phyloP scores from a whole-genome alignment of 2,888 invertebrate species.

The Chalcosyrphus nemorum region DNA sequence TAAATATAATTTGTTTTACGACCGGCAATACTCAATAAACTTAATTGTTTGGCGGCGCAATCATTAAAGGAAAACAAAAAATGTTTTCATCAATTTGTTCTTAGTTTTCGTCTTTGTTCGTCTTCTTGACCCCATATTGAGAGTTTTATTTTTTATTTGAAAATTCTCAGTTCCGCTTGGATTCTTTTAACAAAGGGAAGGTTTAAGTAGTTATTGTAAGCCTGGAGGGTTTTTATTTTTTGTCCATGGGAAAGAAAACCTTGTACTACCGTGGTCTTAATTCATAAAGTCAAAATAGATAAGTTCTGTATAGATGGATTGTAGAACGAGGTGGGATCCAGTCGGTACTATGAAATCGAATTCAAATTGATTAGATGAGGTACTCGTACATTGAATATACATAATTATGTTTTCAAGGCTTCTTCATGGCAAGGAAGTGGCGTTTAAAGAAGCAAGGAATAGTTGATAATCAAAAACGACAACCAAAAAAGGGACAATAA shows the following conservation, averaged over 20 bases:
- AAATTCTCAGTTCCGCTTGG: not conserved
- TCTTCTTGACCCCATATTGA: slow-evolving; percentile 6
- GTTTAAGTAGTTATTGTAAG: not conserved
- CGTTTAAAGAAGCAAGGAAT: no score
- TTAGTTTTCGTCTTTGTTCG: slow-evolving; percentile 15
- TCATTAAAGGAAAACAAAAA: slow-evolving; percentile 26
- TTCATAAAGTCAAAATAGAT: no score
- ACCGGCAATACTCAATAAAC: slow-evolving; percentile 53
- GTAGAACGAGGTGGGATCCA: no score
- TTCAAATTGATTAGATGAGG: no score
- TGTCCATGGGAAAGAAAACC: not conserved
- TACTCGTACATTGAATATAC: no score
- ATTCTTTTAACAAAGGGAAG: not conserved
- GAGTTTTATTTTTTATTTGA: not conserved
- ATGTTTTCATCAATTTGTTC: slow-evolving; percentile 35
- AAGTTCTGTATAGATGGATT: no score
- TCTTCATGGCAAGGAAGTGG: no score
- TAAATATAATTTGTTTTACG: slow-evolving; percentile 51
- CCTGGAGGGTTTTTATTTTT: not conserved
- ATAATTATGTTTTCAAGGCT: no score
- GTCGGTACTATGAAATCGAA: no score
- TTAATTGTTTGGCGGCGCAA: slow-evolving; percentile 39
- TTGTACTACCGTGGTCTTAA: not conserved
- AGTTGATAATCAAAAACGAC: no score
- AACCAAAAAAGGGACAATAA: no score